A percentile compares a stretch with the other conserved stretches of the same genome.
Conservation (phyloP, 2,888 invertebrate genomes). For the Choreutis nemorana region DNA sequence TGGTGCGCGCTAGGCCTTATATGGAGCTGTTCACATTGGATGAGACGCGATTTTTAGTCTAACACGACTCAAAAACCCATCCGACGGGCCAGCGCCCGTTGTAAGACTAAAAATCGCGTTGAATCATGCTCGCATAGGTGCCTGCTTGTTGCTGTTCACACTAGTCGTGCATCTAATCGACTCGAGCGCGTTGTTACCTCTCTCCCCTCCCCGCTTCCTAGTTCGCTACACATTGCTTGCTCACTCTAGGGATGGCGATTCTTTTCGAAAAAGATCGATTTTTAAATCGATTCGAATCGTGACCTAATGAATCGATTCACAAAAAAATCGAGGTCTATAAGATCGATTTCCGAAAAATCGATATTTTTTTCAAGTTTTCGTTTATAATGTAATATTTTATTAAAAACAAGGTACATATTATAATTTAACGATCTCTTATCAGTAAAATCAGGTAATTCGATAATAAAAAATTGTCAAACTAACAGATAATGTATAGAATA, state of each 20-base stretch:
- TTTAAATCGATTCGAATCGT: no score
- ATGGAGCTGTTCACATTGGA: slow-evolving; percentile 9
- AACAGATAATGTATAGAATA: slow-evolving; percentile 1
- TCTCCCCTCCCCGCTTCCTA: slow-evolving; percentile 6
- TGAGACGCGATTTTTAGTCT: slow-evolving; percentile 6
- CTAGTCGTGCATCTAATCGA: slow-evolving; percentile 6
- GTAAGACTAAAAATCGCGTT: slow-evolving; percentile 7
- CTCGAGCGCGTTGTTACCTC: slow-evolving; percentile 6
- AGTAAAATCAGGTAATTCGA: slow-evolving; percentile 6
- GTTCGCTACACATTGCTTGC: slow-evolving; percentile 6
- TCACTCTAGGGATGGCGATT: not conserved
- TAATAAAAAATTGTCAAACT: slow-evolving; percentile 3
- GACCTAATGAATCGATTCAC: no score
- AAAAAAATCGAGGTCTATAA: no score
- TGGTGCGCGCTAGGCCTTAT: no score
- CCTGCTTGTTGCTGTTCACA: slow-evolving; percentile 6
- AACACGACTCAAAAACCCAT: slow-evolving; percentile 7
- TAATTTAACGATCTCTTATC: slow-evolving; percentile 2
- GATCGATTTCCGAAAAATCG: no score
- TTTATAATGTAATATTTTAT: no score
- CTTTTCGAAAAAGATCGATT: no score
- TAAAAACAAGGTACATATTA: slow-evolving; percentile 4
- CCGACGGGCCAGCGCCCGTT: slow-evolving; percentile 7
- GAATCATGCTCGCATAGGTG: slow-evolving; percentile 7
- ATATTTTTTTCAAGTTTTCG: no score